These are phyloP conservation scores for Euglossa dilemma DNA, from an alignment of 1,140 invertebrate species.

Conservation along the genomic window DNA sequence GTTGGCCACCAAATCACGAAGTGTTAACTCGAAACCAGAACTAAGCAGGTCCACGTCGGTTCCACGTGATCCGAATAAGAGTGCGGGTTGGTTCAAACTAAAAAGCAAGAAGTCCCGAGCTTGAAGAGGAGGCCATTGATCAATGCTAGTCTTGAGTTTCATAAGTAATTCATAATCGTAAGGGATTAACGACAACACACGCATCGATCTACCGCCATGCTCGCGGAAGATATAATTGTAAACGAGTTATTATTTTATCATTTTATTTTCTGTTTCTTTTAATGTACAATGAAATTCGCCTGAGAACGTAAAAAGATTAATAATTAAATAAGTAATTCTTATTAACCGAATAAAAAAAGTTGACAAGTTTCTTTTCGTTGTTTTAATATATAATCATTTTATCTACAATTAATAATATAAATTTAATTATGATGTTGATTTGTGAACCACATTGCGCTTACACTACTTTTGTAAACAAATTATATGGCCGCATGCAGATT, in stretches of 20 bases:
- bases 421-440: constrained; percentile 5
- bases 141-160: constrained; percentile 82
- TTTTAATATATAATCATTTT: constrained; percentile 32
- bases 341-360: constrained; percentile 52
- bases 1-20: constrained; percentile 80
- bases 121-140: constrained; percentile 80
- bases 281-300: constrained; percentile 38
- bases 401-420: constrained; percentile 27
- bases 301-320: constrained; percentile 5
- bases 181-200: constrained; percentile 40
- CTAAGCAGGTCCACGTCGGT: constrained; percentile 86
- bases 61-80: constrained; percentile 87
- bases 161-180: constrained; percentile 75
- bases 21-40: constrained; percentile 79
- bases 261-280: constrained; percentile 31
- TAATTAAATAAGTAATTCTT: constrained; percentile 38
- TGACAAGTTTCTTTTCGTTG: background rate
- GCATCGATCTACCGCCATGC: constrained; percentile 20
- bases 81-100: constrained; percentile 88
- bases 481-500: constrained; percentile 12
- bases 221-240: constrained; percentile 34
- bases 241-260: constrained; percentile 32
- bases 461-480: background rate
- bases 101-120: constrained; percentile 85
- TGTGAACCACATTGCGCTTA: background rate